Conservation (phyloP, 2,797 vertebrate species). For the Onychomys leucogaster region DNA sequence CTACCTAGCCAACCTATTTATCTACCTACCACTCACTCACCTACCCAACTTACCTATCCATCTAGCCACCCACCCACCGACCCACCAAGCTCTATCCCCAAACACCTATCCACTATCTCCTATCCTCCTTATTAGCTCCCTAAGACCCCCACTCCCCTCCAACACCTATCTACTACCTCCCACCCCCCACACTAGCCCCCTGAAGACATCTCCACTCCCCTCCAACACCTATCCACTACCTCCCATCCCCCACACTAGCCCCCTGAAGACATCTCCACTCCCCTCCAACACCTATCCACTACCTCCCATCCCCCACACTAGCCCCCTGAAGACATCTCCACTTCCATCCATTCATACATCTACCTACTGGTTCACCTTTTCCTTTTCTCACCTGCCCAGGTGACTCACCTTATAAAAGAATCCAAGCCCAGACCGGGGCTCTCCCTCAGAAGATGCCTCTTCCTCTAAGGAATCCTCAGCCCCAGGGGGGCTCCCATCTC, state of each 20-base stretch:
- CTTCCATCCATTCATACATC: not conserved
- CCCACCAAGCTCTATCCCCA: no score
- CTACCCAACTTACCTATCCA: no score
- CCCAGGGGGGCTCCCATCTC: slow-evolving; percentile 85
- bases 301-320: not conserved
- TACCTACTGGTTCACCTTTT: not conserved
- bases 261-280: not conserved
- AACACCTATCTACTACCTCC: not conserved
- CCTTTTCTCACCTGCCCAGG: not conserved
- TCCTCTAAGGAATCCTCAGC: slow-evolving; percentile 90
- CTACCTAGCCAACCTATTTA: not conserved
- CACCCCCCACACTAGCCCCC: not conserved
- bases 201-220: no score
- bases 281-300: not conserved
- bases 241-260: not conserved
- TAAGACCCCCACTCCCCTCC: no score
- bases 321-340: no score
- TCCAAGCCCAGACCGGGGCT: slow-evolving; percentile 84
- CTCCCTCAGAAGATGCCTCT: slow-evolving; percentile 86
- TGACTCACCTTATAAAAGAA: slow-evolving; percentile 94
- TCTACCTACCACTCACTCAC: not conserved
- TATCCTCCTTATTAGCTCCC: no score
- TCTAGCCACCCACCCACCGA: not conserved
- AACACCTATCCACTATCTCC: not conserved
- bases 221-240: not conserved